Evolutionary conservation across 2,888 invertebrate genomes (phyloP).

Genomic region (Notodonta ziczac): DNA sequence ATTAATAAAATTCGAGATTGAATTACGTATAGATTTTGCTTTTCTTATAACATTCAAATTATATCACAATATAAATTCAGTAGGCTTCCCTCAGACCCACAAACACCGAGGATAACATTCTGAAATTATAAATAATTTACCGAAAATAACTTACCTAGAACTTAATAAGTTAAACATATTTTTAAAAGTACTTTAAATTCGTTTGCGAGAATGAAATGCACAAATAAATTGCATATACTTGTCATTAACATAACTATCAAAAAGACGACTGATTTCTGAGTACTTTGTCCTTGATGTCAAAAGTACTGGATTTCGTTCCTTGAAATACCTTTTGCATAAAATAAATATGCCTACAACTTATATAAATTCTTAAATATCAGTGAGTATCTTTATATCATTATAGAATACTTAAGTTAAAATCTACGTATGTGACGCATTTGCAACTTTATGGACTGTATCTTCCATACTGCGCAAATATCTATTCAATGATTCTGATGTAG

Average conservation of each 20-base stretch:
- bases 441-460: constrained; percentile 52
- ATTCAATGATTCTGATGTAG: constrained; percentile 87
- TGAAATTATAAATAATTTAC: constrained; percentile 67
- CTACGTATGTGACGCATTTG: constrained; percentile 53
- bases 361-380: constrained; percentile 5
- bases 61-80: constrained; percentile 80
- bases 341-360: neutral
- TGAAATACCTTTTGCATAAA: neutral
- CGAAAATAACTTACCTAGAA: constrained; percentile 27
- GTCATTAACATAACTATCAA: neutral
- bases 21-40: neutral
- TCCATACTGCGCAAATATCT: constrained; percentile 87
- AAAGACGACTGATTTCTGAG: neutral
- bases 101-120: constrained; percentile 75
- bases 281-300: neutral
- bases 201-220: neutral
- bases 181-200: neutral
- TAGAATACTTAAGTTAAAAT: constrained; percentile 10
- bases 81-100: constrained; percentile 72
- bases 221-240: neutral
- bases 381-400: constrained; percentile 30
- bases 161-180: constrained; percentile 18
- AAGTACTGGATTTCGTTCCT: neutral
- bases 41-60: constrained; percentile 20
- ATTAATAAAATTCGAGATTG: too few relatives aligned